Conservation (phyloP, 2,113 vertebrate species). For the Ophthalmolycus amberensis region DNA sequence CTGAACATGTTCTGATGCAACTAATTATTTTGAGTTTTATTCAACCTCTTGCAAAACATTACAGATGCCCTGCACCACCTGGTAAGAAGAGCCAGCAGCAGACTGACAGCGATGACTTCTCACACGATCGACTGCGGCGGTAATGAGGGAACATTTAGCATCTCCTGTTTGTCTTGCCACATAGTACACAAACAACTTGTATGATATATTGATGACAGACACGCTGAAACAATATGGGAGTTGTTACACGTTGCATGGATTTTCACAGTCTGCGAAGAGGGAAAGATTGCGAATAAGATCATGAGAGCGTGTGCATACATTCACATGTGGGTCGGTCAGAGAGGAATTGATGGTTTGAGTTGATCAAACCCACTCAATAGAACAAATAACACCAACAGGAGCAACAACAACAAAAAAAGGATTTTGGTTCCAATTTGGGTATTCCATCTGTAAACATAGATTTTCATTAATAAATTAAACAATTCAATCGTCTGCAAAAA, state of each 20-base stretch:
- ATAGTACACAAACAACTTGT: neutral
- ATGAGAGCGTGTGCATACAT: neutral
- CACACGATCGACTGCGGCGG: constrained; percentile 40
- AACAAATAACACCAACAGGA: constrained; percentile 29
- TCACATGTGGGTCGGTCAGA: constrained; percentile 1
- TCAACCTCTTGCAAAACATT: constrained; percentile 28
- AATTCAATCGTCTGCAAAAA: constrained; percentile 60
- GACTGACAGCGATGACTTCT: constrained; percentile 27
- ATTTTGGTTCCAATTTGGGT: constrained; percentile 32
- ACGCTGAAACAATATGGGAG: constrained; percentile 18
- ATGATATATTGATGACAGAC: constrained; percentile 16
- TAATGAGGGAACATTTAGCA: constrained; percentile 6
- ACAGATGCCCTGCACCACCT: constrained; percentile 59
- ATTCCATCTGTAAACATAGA: constrained; percentile 50
- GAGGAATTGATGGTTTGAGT: constrained; percentile 25
- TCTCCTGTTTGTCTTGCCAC: constrained; percentile 5
- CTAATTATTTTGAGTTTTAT: constrained; percentile 59
- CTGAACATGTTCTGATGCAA: constrained; percentile 36
- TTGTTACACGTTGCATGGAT: constrained; percentile 14
- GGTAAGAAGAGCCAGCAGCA: constrained; percentile 45
- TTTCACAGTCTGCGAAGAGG: constrained; percentile 7
- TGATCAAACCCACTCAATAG: constrained; percentile 31
- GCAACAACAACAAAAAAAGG: neutral
- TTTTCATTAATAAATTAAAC: constrained; percentile 57
- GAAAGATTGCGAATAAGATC: constrained; percentile 1